Conservation (phyloP, 2,113 vertebrate genomes). For the Mobula birostris region DNA sequence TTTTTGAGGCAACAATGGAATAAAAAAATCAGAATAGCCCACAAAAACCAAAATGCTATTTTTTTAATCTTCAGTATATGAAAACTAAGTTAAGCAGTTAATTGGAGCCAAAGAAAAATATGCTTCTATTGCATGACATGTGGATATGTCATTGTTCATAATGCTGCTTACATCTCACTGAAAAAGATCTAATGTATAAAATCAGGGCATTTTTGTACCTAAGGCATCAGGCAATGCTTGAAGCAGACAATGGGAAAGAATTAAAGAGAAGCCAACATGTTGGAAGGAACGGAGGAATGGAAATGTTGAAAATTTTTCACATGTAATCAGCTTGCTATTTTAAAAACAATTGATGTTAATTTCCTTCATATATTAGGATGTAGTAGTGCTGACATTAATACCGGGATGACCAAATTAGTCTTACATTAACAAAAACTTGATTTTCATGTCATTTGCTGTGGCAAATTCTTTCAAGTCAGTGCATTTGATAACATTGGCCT, state of each 20-base stretch:
- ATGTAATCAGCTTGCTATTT: neutral
- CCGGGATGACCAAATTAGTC: neutral
- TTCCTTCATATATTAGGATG: neutral
- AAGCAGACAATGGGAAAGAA: neutral
- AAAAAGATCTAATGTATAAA: neutral
- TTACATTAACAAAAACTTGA: neutral
- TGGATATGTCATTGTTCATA: neutral
- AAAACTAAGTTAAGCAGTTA: neutral
- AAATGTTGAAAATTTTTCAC: no score
- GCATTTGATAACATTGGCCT: neutral
- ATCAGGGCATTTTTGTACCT: neutral
- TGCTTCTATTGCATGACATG: neutral
- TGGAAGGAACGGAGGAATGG: neutral
- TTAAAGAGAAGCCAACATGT: neutral
- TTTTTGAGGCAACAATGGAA: neutral
- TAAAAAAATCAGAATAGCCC: neutral
- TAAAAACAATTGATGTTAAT: neutral
- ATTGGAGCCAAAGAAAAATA: neutral
- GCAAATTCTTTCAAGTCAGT: neutral
- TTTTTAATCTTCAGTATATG: neutral
- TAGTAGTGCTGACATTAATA: neutral
- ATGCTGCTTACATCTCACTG: neutral
- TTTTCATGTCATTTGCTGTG: neutral
- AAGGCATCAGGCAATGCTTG: neutral
- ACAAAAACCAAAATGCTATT: neutral